Evolutionary conservation across 2,797 vertebrate genomes (phyloP).

Genomic region (Phataginus tetradactyla): DNA sequence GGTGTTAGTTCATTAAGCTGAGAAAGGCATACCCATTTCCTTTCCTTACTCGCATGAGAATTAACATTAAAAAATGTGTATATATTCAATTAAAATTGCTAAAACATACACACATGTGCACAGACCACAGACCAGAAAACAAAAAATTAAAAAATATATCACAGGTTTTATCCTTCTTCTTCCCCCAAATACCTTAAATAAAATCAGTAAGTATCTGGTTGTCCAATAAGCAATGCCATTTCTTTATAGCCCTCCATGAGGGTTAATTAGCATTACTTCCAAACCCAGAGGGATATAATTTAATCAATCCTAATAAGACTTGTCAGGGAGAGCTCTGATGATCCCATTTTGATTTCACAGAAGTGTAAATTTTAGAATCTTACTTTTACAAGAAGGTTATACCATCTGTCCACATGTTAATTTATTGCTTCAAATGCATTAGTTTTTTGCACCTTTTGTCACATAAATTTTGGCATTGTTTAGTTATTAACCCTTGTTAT

Average conservation of each 20-base stretch:
- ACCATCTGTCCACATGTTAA: slow-evolving; percentile 85
- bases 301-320: slow-evolving; percentile 75
- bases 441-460: slow-evolving; percentile 80
- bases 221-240: slow-evolving; percentile 25
- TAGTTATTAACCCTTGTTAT: slow-evolving; percentile 78
- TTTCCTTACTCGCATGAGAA: neutral
- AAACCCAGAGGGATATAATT: slow-evolving; percentile 46
- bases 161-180: neutral
- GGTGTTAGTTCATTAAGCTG: neutral
- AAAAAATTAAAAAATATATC: neutral
- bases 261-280: slow-evolving; percentile 53
- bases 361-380: slow-evolving; percentile 80
- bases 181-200: neutral
- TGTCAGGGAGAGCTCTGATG: slow-evolving; percentile 79
- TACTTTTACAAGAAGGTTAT: slow-evolving; percentile 81
- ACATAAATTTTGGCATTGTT: slow-evolving; percentile 74
- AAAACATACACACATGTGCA: neutral
- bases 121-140: neutral
- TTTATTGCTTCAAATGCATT: slow-evolving; percentile 77
- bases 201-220: neutral
- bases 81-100: neutral
- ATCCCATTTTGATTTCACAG: slow-evolving; percentile 81
- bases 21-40: neutral
- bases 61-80: neutral
- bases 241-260: neutral